Base-by-base conservation (phyloP, 2,113 vertebrate species). In the Callopanchax toddi region DNA sequence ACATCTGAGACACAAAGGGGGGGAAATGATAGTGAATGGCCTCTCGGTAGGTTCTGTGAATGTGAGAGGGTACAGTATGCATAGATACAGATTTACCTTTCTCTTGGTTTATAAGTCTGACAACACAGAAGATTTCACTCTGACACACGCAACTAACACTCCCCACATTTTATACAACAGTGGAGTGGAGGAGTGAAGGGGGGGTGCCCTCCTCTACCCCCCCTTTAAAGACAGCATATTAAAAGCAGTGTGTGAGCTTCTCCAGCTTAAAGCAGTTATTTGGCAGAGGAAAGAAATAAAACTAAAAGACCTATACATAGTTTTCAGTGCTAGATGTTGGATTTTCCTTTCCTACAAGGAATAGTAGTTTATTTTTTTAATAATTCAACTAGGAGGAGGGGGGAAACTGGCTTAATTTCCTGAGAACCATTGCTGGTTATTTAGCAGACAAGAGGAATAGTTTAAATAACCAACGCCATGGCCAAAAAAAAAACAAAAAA, bases 381-480 rank as follows among this genome's bases (percentile, higher is more conserved):
- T 51, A 57, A 82, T 92, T 86, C 76, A 86, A 78, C 81, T 81
- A 86, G 63, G 74, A 79, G 64, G 72, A 79, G 84, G 87, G 86
- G 93, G 92, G 91, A 93, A 88, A 95, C 91, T 96, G 94, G 94
- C 94, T 96, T 89, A 86, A 91, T 94, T 99, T 99, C 97, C 97
- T 99, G 97, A 99, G 97, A 97, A 96, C 96, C 97, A 97, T 82
- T 94, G 95, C 95, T 97, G 94, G 95, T 98, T 94, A 96, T 95
- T 95, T 93, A 96, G 95, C 94, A 95, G 91, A 95, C 92, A 88
- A 93, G 87, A 95, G 93, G 94, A 95, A 93, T 94, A 95, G 92
- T 95, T 91, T 86, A 86, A 92, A 92, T 88, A 90, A 92, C 90
- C 89, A 90, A 95, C 92, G 91, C 93, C 94, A 96, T 94, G 94